Evolutionary conservation across 2,888 invertebrate species (phyloP).

Genomic region (Dastarcus helophoroides): DNA sequence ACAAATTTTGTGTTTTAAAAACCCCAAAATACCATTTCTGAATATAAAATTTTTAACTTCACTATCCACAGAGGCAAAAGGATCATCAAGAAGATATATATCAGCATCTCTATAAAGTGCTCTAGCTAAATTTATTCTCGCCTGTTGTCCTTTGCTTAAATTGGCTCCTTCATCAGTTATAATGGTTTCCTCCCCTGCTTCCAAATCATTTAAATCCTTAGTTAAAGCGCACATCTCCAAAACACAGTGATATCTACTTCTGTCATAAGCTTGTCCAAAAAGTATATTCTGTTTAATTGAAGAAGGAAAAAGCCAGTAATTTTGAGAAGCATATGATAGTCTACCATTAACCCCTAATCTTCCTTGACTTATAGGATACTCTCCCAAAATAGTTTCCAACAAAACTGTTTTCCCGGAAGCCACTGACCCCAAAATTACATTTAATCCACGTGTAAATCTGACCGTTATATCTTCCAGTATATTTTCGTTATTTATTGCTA

Average conservation of each 20-base stretch:
- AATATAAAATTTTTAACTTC: conserved; percentile 10
- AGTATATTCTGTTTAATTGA: conserved; percentile 13
- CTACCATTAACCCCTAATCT: conserved; percentile 17
- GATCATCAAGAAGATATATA: conserved; percentile 12
- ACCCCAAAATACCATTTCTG: conserved; percentile 14
- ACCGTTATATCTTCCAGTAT: conserved; percentile 37
- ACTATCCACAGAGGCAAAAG: conserved; percentile 8
- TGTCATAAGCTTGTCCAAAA: conserved; percentile 33
- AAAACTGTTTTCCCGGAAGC: conserved; percentile 51
- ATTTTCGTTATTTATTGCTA: conserved; percentile 21
- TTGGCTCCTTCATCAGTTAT: conserved; percentile 10
- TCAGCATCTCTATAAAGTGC: conserved; percentile 12
- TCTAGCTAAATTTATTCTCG: conserved; percentile 12
- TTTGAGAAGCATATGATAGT: conserved; percentile 11
- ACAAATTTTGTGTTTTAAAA: conserved; percentile 19
- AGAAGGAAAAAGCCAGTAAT: conserved; percentile 13
- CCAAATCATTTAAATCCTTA: conserved; percentile 41
- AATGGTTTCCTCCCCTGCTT: conserved; percentile 26
- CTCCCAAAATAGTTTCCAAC: conserved; percentile 34
- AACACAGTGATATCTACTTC: conserved; percentile 45
- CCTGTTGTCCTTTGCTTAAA: conserved; percentile 13
- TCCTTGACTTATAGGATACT: conserved; percentile 31
- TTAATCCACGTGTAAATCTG: conserved; percentile 35
- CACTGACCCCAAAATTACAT: conserved; percentile 51
- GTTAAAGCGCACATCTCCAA: conserved; percentile 51